Conservation (phyloP, 2,888 invertebrate species). For the Argynnis bischoffii region DNA sequence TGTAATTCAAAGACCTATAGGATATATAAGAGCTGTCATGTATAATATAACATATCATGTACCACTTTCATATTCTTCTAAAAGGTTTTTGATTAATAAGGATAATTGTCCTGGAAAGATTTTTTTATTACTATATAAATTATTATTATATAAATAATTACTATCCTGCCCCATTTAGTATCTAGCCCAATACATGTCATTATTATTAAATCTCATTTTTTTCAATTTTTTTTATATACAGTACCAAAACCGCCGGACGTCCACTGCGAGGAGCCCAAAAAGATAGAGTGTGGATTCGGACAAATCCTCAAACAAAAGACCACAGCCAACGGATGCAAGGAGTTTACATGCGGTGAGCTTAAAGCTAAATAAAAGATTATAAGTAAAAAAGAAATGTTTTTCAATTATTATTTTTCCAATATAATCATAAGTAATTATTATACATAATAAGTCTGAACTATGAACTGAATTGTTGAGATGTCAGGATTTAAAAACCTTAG, state of each 20-base stretch:
- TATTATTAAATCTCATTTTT: background rate
- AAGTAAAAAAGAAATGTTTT: too few relatives aligned
- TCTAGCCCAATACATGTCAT: background rate
- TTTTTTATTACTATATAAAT: too few relatives aligned
- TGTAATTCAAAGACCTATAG: too few relatives aligned
- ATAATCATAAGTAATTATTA: background rate
- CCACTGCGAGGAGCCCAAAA: slow-evolving; percentile 84
- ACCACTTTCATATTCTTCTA: too few relatives aligned
- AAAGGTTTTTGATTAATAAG: background rate
- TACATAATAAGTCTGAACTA: background rate
- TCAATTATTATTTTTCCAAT: background rate
- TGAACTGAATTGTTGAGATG: too few relatives aligned
- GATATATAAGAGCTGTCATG: too few relatives aligned
- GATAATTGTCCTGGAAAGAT: too few relatives aligned
- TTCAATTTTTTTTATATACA: slow-evolving; percentile 45
- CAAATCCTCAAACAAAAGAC: slow-evolving; percentile 87
- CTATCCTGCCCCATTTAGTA: too few relatives aligned
- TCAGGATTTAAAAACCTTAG: too few relatives aligned
- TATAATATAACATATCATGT: too few relatives aligned
- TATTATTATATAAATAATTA: too few relatives aligned
- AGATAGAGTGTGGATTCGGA: slow-evolving; percentile 86
- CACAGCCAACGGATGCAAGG: slow-evolving; percentile 85
- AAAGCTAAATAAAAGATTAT: too few relatives aligned
- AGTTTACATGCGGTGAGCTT: slow-evolving; percentile 87
- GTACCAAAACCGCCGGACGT: slow-evolving; percentile 74